Conservation (phyloP, 2,113 vertebrate genomes). For the Calyptomena viridis region DNA sequence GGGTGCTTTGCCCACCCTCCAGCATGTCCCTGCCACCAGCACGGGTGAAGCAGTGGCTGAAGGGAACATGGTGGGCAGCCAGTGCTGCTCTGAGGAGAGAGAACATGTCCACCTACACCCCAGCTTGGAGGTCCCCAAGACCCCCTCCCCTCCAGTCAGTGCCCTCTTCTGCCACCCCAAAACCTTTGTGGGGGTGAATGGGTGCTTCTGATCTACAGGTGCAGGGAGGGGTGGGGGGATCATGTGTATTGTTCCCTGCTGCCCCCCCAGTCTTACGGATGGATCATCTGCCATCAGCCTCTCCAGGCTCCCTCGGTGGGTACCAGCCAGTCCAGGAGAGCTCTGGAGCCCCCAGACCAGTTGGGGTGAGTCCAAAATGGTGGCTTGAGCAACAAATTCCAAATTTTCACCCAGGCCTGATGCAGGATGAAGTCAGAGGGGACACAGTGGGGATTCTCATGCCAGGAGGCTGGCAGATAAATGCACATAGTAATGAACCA, state of each 20-base stretch:
- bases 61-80: accelerated
- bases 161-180: neutral
- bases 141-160: accelerated
- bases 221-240: no score
- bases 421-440: neutral
- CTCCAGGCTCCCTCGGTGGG: neutral
- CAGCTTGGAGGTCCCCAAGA: neutral
- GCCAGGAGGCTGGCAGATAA: neutral
- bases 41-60: accelerated
- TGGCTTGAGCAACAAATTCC: neutral
- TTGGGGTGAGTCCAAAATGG: accelerated
- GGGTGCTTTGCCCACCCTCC: accelerated
- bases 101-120: no score
- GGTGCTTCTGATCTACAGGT: neutral
- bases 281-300: neutral
- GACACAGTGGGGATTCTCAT: accelerated
- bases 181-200: accelerated
- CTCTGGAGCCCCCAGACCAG: neutral
- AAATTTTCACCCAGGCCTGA: neutral
- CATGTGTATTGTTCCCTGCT: accelerated
- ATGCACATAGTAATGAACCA: neutral
- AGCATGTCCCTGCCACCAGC: no score
- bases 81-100: neutral
- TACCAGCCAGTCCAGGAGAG: accelerated
- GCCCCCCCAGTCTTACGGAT: no score